Conservation (phyloP, 2,797 vertebrate species). For the Cuniculus paca region DNA sequence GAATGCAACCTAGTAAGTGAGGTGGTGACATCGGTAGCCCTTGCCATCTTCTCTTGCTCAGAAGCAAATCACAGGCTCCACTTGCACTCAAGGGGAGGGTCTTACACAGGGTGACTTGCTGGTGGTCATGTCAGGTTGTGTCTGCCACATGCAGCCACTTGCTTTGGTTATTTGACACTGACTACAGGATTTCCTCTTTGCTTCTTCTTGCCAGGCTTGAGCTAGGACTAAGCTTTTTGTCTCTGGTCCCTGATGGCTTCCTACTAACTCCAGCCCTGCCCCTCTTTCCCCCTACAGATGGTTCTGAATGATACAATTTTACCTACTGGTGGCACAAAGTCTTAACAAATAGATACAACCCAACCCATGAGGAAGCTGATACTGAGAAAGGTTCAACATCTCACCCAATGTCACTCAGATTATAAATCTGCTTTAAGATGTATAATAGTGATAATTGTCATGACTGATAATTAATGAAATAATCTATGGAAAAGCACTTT, state of each 20-base stretch:
- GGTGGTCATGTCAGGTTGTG: background rate
- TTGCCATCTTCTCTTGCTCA: background rate
- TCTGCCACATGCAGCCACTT: background rate
- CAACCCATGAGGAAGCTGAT: background rate
- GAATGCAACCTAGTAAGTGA: background rate
- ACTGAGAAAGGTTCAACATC: background rate
- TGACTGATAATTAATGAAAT: background rate
- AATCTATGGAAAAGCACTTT: background rate
- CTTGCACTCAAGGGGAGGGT: background rate
- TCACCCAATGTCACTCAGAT: background rate
- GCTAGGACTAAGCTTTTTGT: background rate
- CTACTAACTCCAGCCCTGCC: background rate
- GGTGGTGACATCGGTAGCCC: too few species aligned
- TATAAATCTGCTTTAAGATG: background rate
- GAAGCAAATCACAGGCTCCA: background rate
- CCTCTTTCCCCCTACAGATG: background rate
- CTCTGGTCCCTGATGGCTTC: background rate
- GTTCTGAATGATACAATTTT: background rate
- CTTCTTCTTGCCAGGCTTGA: background rate
- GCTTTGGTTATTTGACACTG: slow-evolving; percentile 1
- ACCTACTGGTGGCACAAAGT: background rate
- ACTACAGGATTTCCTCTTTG: slow-evolving; percentile 46
- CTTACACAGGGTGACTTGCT: background rate
- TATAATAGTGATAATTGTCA: background rate
- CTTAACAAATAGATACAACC: background rate